A percentile compares a stretch with the other conserved stretches of the same genome.
phyloP scores from a whole-genome alignment of 2,797 vertebrate species.

The Manis javanica region DNA sequence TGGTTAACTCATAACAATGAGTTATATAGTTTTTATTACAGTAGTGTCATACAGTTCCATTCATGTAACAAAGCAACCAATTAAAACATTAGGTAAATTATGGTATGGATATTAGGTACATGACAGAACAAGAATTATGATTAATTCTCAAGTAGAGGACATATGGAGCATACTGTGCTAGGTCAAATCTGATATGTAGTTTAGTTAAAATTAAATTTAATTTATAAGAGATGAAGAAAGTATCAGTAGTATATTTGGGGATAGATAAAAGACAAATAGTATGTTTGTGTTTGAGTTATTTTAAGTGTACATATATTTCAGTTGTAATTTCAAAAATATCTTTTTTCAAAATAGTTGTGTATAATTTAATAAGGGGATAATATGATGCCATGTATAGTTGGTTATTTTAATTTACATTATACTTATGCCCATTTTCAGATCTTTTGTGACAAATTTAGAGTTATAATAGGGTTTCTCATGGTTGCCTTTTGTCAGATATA shows the following conservation, averaged over 20 bases:
- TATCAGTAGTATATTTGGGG: not conserved
- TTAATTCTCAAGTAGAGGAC: not conserved
- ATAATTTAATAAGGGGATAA: not conserved
- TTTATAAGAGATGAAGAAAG: not conserved
- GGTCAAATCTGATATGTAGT: not conserved
- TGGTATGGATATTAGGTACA: not conserved
- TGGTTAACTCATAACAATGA: not conserved
- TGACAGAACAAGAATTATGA: not conserved
- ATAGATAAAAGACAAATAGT: not conserved
- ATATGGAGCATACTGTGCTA: not conserved
- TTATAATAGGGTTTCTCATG: not conserved
- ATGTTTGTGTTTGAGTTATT: not conserved
- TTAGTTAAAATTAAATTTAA: not conserved
- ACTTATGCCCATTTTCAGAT: not conserved
- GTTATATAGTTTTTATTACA: not conserved
- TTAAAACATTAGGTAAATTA: not conserved
- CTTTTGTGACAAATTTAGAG: not conserved
- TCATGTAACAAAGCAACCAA: not conserved
- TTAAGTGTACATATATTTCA: not conserved
- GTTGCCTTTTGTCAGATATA: not conserved
- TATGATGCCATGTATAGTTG: not conserved
- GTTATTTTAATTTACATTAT: not conserved
- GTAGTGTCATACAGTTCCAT: not conserved
- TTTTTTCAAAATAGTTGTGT: not conserved
- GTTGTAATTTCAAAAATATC: not conserved